Evolutionary conservation across 2,113 vertebrate species (phyloP).

Genomic region (Odocoileus virginianus): DNA sequence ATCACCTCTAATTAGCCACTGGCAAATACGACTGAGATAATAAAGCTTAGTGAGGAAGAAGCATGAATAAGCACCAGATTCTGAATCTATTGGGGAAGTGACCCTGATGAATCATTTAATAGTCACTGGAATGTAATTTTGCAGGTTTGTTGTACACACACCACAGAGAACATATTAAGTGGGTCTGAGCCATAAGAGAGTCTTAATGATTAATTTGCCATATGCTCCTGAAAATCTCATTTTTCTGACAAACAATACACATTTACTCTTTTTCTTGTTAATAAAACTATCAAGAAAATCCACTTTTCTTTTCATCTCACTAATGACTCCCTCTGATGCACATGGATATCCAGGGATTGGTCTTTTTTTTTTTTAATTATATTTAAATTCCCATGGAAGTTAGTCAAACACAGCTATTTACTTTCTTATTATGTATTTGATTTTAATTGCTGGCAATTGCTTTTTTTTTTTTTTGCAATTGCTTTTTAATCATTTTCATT

Average conservation of each 20-base stretch:
- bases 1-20: constrained; percentile 69
- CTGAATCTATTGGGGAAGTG: constrained; percentile 65
- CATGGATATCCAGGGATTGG: neutral
- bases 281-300: constrained; percentile 64
- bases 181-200: constrained; percentile 63
- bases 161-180: constrained; percentile 67
- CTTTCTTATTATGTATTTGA: constrained; percentile 37
- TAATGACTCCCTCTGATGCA: constrained; percentile 42
- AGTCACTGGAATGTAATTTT: constrained; percentile 63
- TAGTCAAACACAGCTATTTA: constrained; percentile 31
- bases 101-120: constrained; percentile 71
- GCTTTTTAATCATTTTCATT: constrained; percentile 63
- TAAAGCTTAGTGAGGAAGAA: constrained; percentile 51
- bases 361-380: constrained; percentile 41
- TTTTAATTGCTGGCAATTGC: constrained; percentile 46
- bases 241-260: constrained; percentile 56
- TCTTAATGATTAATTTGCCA: constrained; percentile 74
- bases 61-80: constrained; percentile 66
- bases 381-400: constrained; percentile 30
- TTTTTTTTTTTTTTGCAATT: constrained; percentile 23
- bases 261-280: constrained; percentile 55
- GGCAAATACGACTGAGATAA: constrained; percentile 65
- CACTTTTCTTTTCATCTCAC: constrained; percentile 41
- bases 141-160: constrained; percentile 61
- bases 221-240: constrained; percentile 64